Percentiles rank a stretch among this genome's conserved stretches.
Evolutionary conservation across 2,888 invertebrate genomes (phyloP).

Genomic region (Coenonympha glycerion): DNA sequence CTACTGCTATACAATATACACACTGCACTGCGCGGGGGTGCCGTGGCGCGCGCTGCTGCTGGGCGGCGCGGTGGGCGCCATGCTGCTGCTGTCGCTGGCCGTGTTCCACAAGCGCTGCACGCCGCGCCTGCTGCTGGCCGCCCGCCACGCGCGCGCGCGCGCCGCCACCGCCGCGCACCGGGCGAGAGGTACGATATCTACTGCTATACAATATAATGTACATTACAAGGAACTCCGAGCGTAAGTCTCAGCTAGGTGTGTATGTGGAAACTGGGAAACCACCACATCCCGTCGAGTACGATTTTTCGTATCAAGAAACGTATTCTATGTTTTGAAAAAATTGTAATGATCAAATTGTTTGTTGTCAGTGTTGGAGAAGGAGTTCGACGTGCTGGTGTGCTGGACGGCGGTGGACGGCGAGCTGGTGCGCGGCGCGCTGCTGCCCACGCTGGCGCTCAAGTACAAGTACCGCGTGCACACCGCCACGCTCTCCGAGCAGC

Average conservation of each 20-base stretch:
- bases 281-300: too few species aligned
- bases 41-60: conserved; percentile 77
- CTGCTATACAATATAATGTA: too few species aligned
- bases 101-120: conserved; percentile 72
- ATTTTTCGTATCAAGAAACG: too few species aligned
- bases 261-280: too few species aligned
- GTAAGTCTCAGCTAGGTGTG: too few species aligned
- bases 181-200: conserved; percentile 65
- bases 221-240: too few species aligned
- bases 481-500: conserved; percentile 69
- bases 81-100: conserved; percentile 63
- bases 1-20: too few species aligned
- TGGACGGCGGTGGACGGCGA: conserved; percentile 79
- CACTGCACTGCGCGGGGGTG: conserved; percentile 59
- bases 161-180: conserved; percentile 51
- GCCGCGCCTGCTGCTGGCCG: conserved; percentile 57
- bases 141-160: conserved; percentile 52
- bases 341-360: neutral
- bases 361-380: conserved; percentile 61
- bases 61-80: conserved; percentile 64
- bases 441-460: conserved; percentile 78
- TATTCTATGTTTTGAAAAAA: too few species aligned
- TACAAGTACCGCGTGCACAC: conserved; percentile 79
- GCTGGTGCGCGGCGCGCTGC: conserved; percentile 77
- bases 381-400: conserved; percentile 79